Conservation (phyloP, 2,113 vertebrate genomes). For the Solenodon paradoxus region DNA sequence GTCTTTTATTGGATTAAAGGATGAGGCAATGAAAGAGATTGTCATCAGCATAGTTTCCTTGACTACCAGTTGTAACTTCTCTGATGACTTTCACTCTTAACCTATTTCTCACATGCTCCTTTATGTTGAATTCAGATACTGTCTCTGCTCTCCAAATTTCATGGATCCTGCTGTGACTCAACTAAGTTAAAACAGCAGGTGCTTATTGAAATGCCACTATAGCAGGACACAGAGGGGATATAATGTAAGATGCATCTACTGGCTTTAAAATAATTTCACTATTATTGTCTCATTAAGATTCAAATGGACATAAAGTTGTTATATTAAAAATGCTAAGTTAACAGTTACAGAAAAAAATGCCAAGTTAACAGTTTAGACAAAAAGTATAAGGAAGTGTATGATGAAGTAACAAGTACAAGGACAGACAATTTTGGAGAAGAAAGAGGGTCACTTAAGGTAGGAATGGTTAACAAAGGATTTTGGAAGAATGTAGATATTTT, state of each 20-base stretch:
- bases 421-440: background rate
- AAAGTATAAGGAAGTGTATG: background rate
- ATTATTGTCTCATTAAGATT: background rate
- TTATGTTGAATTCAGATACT: background rate
- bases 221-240: background rate
- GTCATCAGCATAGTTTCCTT: background rate
- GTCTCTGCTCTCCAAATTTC: background rate
- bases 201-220: background rate
- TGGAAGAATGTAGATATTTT: background rate
- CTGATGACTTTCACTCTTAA: background rate
- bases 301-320: background rate
- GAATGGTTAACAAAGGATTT: background rate
- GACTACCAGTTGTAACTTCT: background rate
- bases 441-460: background rate
- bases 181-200: background rate
- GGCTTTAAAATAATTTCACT: conserved; percentile 28
- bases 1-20: background rate
- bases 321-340: background rate
- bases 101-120: background rate
- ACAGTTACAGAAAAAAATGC: background rate
- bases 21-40: background rate
- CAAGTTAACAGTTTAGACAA: too few species aligned
- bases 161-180: background rate
- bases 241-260: background rate
- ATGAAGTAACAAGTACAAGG: background rate